A percentile compares a stretch with the other conserved stretches of the same genome.
Conservation (phyloP, 2,113 vertebrate species). For the Syngnathus typhle region DNA sequence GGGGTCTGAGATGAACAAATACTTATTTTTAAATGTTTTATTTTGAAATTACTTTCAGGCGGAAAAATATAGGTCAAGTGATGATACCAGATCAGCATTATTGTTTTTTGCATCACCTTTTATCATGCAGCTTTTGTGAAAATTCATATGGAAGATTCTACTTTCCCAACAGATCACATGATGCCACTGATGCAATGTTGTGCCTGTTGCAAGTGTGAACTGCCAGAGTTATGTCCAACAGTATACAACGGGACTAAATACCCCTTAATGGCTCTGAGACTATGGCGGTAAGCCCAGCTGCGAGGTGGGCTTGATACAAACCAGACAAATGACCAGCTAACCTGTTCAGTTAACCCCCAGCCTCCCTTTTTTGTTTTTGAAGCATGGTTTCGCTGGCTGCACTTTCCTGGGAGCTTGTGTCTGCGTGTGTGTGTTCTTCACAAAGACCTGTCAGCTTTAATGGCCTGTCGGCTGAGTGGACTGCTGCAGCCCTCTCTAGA, state of each 20-base stretch:
- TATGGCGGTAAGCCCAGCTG: slow-evolving; percentile 27
- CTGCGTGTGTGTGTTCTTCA: slow-evolving; percentile 38
- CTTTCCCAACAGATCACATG: slow-evolving; percentile 6
- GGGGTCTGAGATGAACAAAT: no score
- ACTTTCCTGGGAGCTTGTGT: slow-evolving; percentile 54
- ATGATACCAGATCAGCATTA: neutral
- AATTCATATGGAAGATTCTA: neutral
- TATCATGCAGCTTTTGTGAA: neutral
- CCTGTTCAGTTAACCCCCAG: slow-evolving; percentile 37
- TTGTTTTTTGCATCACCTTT: neutral
- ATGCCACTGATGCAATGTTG: slow-evolving; percentile 30
- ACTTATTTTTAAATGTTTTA: no score
- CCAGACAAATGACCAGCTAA: slow-evolving; percentile 50
- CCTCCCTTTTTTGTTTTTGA: slow-evolving; percentile 12
- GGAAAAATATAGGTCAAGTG: neutral
- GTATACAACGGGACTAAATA: slow-evolving; percentile 35
- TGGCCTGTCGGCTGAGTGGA: slow-evolving; percentile 73
- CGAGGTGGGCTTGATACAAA: slow-evolving; percentile 40
- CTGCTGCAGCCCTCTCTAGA: slow-evolving; percentile 62
- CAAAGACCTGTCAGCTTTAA: slow-evolving; percentile 77
- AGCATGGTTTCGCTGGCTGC: slow-evolving; percentile 25
- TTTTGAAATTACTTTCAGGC: no score
- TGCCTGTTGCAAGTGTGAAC: slow-evolving; percentile 25
- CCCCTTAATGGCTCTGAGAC: slow-evolving; percentile 36
- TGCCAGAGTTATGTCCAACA: slow-evolving; percentile 29